phyloP scores from a whole-genome alignment of 2,888 invertebrate species.

The Tetheella fluctuosa region DNA sequence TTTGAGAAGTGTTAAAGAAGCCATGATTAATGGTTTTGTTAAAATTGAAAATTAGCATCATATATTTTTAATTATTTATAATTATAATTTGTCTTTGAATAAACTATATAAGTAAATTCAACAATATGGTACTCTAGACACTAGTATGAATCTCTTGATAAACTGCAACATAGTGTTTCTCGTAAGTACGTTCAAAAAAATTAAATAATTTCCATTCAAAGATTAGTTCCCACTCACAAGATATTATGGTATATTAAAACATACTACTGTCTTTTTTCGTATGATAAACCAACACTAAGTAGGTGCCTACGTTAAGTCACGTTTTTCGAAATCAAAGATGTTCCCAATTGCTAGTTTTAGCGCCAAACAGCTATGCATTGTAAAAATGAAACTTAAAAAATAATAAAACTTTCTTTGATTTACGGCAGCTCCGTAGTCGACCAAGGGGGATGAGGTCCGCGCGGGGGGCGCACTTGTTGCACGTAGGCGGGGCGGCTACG shows the following conservation, averaged over 20 bases:
- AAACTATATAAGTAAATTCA: too few species aligned
- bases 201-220: neutral
- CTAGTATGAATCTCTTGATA: too few species aligned
- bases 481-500: conserved; percentile 69
- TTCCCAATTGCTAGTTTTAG: neutral
- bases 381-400: neutral
- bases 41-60: too few species aligned
- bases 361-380: neutral
- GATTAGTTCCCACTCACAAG: too few species aligned
- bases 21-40: too few species aligned
- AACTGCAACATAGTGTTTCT: neutral
- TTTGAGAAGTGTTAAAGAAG: neutral
- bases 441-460: conserved; percentile 39
- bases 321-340: neutral
- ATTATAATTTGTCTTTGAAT: too few species aligned
- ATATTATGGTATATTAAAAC: too few species aligned
- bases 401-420: conserved; percentile 31
- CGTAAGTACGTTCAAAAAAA: neutral
- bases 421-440: conserved; percentile 33
- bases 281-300: too few species aligned
- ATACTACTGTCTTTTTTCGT: too few species aligned
- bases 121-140: too few species aligned
- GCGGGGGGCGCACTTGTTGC: conserved; percentile 72
- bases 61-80: too few species aligned
- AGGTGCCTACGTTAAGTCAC: too few species aligned